Evolutionary conservation across 2,113 vertebrate genomes (phyloP), one percentile per base, ranked within the genome.

Genomic region (Campylorhamphus procurvoides): DNA sequence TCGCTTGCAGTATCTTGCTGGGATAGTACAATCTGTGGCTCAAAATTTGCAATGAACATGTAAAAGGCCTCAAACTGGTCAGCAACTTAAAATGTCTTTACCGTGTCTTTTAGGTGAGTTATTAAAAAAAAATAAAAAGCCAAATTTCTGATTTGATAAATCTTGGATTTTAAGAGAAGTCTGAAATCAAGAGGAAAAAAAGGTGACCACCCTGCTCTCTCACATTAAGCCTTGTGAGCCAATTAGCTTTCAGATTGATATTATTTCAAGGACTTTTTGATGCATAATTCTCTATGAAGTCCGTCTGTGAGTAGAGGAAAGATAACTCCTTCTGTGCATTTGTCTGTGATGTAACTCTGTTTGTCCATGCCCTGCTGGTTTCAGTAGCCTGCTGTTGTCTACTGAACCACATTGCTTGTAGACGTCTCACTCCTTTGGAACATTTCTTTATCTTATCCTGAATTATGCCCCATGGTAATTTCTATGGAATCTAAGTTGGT

Each of bases 161-260:
- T 7, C 8, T 15, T 52, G 29, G 14, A 4, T 56, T 71, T 44
- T 52, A 56, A 46, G 12, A 53, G 4, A 58, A 66, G 1, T 79
- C 17, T 40, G 25, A 17, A 79, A 40, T 44, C 10, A 42, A 23
- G 17, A 47, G 5, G 7, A 27, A 40, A 25, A 59, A 47, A 42
- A 1, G 0, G 1, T 31, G 20, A 55, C 5, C 14, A 31, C 4
- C 4, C 4, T n/a, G 3, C 67, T 80, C 28, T 27, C 7, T 18
- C 15, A 47, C 1, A 1, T 56, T 56, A 80, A 4, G 3, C 60
- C 35, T 60, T 58, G 23, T 4, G 1, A 85, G 16, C 14, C 0
- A 4, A 11, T 42, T 66, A 60, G 2, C 6, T 82, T 87, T 90
- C 42, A 39, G 44, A 52, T 5, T 63, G 16, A 11, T 59, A 35